phyloP scores from a whole-genome alignment of 2,113 vertebrate genomes.

The Elgaria multicarinata region DNA sequence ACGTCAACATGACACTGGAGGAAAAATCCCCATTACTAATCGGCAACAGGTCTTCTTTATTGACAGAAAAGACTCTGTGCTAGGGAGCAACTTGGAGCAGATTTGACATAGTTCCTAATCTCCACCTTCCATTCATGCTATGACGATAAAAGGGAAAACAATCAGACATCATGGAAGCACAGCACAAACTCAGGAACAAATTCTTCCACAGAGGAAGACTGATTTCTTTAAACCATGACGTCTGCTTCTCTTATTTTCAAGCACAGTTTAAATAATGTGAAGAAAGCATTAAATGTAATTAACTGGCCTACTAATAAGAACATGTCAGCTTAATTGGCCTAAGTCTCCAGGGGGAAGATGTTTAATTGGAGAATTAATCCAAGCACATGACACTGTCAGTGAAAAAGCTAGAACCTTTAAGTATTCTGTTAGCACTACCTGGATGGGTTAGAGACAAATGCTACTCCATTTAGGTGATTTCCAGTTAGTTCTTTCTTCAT shows the following conservation, averaged over 20 bases:
- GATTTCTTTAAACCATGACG: constrained; percentile 51
- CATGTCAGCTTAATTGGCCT: constrained; percentile 65
- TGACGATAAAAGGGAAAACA: constrained; percentile 41
- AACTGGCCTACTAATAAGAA: constrained; percentile 64
- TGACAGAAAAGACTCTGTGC: background rate
- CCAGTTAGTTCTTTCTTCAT: background rate
- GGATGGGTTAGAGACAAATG: background rate
- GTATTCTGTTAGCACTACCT: constrained; percentile 12
- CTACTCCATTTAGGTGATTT: background rate
- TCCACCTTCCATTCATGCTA: background rate
- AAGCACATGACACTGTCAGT: constrained; percentile 39
- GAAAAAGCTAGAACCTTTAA: constrained; percentile 36
- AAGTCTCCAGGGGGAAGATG: constrained; percentile 61
- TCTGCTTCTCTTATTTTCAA: constrained; percentile 47
- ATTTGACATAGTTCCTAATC: background rate
- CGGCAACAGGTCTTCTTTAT: background rate
- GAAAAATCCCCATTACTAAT: background rate
- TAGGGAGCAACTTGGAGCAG: background rate
- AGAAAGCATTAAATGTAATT: constrained; percentile 74
- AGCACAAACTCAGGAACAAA: constrained; percentile 40
- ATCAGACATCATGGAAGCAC: constrained; percentile 52
- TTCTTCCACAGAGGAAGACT: constrained; percentile 19
- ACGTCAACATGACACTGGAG: background rate
- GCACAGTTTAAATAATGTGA: constrained; percentile 65
- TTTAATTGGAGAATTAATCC: constrained; percentile 72